A percentile compares a stretch with the other conserved stretches of the same genome.
Evolutionary conservation across 2,797 vertebrate species (phyloP).

Genomic region (Sebastes cheni): DNA sequence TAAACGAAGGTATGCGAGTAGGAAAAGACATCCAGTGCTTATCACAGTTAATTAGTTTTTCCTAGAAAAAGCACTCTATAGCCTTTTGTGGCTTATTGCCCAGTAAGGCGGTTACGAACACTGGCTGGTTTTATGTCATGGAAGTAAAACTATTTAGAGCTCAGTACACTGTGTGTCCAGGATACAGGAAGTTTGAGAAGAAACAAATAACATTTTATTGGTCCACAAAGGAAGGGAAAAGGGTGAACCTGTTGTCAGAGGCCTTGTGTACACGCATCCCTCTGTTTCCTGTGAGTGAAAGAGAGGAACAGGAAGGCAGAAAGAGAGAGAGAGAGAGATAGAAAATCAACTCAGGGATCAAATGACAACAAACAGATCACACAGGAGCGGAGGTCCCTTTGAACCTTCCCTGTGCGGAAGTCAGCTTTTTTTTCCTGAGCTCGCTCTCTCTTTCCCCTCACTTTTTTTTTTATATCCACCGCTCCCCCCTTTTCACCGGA

Average conservation of each 20-base stretch:
- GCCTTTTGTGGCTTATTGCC: neutral
- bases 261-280: conserved; percentile 43
- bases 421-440: conserved; percentile 42
- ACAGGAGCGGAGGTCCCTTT: conserved; percentile 65
- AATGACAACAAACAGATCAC: conserved; percentile 73
- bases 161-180: conserved; percentile 8
- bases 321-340: conserved; percentile 14
- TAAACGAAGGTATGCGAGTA: conserved; percentile 6
- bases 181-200: conserved; percentile 42
- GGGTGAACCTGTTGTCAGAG: conserved; percentile 42
- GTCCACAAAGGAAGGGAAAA: conserved; percentile 34
- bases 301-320: conserved; percentile 52
- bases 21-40: neutral
- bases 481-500: conserved; percentile 40
- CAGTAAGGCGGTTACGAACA: neutral
- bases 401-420: conserved; percentile 55
- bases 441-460: conserved; percentile 28
- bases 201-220: conserved; percentile 54
- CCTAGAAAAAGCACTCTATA: neutral
- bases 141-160: conserved; percentile 21
- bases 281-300: conserved; percentile 54
- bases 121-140: neutral
- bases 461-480: conserved; percentile 17
- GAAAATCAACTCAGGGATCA: conserved; percentile 65
- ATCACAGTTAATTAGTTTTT: neutral